Base-by-base conservation (phyloP, 2,113 vertebrate species). In the Antechinus flavipes region DNA sequence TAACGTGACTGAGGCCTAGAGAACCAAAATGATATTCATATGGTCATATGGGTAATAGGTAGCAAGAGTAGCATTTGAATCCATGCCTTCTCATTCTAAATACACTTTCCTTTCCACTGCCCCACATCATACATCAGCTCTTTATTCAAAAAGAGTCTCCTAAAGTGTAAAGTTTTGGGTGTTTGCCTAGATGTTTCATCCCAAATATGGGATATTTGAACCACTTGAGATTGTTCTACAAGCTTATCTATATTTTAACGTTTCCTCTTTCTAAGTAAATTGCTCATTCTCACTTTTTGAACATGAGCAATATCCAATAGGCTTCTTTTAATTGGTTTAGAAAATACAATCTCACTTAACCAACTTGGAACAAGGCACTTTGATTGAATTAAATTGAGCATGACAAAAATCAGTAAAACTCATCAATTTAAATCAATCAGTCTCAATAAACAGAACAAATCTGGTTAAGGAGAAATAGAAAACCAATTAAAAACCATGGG, bases 381-480 rank as follows among this genome's bases (percentile, higher is more conserved):
- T 95, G 94, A 96, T 95, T 94, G 91, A 97, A 96, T 95, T 97
- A 95, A 97, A 96, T 94, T 94, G 91, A 61, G 91, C 46, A 89
- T 90, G 90, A 94, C 54, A 95, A 93, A 94, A 95, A 97, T 97
- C 96, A 35, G 94, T 97, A 93, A 91, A 96, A 96, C 58, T 97
- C 94, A 96, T 97, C 96, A 93, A 94, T 97, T 97, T 91, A 95
- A 93, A 97, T 96, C 94, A 94, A 94, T 97, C 94, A 96, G 54
- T 97, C 95, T 93, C 89, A 97, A 97, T 97, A 98, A 97, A 95
- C 76, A 94, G 42, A 94, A 52, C n/a, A 6, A 53, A 97, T 96
- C 91, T 56, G 54, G 91, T 95, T 96, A 94, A 94, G 54, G 58
- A 35, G 47, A 94, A 95, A 91, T 47, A 91, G 50, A 27, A 93